phyloP scores from a whole-genome alignment of 2,888 invertebrate species.

The Melinopterus prodromus region DNA sequence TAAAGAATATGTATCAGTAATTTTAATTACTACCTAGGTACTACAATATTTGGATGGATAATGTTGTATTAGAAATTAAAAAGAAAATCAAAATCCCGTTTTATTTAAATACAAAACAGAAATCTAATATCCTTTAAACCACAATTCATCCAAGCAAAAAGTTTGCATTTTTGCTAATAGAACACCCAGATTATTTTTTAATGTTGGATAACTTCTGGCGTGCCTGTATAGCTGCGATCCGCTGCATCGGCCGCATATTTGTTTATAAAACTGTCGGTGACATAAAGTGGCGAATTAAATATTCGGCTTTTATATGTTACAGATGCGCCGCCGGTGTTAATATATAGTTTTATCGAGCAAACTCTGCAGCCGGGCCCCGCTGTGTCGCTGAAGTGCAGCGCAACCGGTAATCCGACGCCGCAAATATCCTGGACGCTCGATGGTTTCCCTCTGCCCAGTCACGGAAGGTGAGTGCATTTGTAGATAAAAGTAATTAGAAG shows the following conservation, averaged over 20 bases:
- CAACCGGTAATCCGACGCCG: conserved; percentile 80
- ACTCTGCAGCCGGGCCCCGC: conserved; percentile 81
- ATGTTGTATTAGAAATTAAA: neutral
- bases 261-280: conserved; percentile 11
- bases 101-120: neutral
- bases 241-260: neutral
- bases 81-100: neutral
- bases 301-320: conserved; percentile 48
- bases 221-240: neutral
- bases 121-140: neutral
- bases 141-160: neutral
- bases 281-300: conserved; percentile 19
- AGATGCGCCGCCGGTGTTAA: conserved; percentile 79
- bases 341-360: conserved; percentile 81
- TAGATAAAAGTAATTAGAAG: neutral
- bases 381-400: conserved; percentile 79
- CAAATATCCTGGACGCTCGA: conserved; percentile 80
- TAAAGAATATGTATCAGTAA: no score
- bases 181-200: neutral
- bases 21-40: no score
- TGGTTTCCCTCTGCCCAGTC: conserved; percentile 74
- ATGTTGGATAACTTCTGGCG: neutral
- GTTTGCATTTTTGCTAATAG: neutral
- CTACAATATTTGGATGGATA: no score
- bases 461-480: conserved; percentile 56